Evolutionary conservation across 92 coral and sea anemone species (phyloP).

Genomic region (Siderastrea siderea): DNA sequence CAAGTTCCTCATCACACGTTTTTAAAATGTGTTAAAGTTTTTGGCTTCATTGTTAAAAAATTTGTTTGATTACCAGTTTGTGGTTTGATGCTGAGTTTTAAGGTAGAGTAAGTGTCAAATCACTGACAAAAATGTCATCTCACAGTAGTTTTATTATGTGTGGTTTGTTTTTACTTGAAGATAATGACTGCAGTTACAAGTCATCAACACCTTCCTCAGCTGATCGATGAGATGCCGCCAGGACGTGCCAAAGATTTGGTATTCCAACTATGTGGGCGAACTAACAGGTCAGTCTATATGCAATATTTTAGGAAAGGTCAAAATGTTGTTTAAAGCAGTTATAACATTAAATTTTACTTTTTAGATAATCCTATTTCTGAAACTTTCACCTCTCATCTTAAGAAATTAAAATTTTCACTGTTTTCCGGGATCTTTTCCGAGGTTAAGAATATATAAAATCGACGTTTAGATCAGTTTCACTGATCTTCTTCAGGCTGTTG

Average conservation of each 20-base stretch:
- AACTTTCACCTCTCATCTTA: too few species aligned
- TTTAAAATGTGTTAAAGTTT: not conserved
- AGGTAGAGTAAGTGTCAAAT: not conserved
- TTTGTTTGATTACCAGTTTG: slow-evolving; percentile 1
- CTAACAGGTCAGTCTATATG: slow-evolving; percentile 31
- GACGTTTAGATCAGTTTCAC: too few species aligned
- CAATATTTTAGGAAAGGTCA: not conserved
- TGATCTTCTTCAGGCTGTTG: too few species aligned
- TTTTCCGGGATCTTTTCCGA: too few species aligned
- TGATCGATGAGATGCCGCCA: slow-evolving; percentile 39
- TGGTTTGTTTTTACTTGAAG: slow-evolving; percentile 28
- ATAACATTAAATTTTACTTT: not conserved
- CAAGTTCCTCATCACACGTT: not conserved
- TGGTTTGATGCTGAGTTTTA: not conserved
- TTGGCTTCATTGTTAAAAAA: not conserved
- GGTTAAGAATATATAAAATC: too few species aligned
- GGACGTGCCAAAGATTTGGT: slow-evolving; percentile 66
- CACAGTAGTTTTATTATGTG: not conserved
- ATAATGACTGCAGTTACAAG: slow-evolving; percentile 64
- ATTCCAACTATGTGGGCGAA: slow-evolving; percentile 38
- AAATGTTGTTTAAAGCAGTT: not conserved
- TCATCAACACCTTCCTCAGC: slow-evolving; percentile 46
- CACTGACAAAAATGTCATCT: not conserved
- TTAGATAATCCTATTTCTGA: too few species aligned
- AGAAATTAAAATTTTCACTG: too few species aligned